Conservation (phyloP, 2,888 invertebrate species). For the Drosophila robusta region DNA sequence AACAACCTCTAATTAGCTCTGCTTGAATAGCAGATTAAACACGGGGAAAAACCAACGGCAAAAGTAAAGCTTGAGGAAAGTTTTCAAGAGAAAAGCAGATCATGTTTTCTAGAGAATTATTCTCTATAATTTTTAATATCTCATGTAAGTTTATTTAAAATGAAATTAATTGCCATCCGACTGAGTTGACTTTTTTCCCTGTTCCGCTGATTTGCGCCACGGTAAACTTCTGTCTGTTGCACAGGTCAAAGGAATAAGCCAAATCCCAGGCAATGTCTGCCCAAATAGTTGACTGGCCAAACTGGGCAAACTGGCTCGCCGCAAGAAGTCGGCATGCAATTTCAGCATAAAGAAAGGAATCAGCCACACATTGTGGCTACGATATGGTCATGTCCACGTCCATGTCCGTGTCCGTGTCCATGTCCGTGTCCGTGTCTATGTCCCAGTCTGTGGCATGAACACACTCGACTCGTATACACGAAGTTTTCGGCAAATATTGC, state of each 20-base stretch:
- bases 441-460: slow-evolving; percentile 8
- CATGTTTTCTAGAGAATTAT: no score
- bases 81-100: no score
- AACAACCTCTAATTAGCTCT: no score
- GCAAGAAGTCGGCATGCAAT: slow-evolving; percentile 67
- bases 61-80: no score
- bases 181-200: neutral
- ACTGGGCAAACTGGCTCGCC: slow-evolving; percentile 17
- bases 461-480: slow-evolving; percentile 9
- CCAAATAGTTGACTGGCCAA: slow-evolving; percentile 1
- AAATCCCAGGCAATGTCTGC: slow-evolving; percentile 28
- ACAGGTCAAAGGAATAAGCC: slow-evolving; percentile 36
- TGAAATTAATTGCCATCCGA: neutral
- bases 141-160: no score
- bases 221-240: slow-evolving; percentile 27
- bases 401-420: neutral
- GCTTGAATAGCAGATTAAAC: no score
- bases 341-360: slow-evolving; percentile 43
- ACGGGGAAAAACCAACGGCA: no score
- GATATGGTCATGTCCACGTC: slow-evolving; percentile 28
- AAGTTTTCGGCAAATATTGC: slow-evolving; percentile 27
- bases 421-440: neutral
- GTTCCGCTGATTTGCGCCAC: slow-evolving; percentile 10
- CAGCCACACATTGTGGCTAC: slow-evolving; percentile 30
- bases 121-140: no score